Percentiles rank a stretch among this genome's conserved stretches.
Conservation (phyloP, 1,140 invertebrate genomes). For the Drosophila dunni region DNA sequence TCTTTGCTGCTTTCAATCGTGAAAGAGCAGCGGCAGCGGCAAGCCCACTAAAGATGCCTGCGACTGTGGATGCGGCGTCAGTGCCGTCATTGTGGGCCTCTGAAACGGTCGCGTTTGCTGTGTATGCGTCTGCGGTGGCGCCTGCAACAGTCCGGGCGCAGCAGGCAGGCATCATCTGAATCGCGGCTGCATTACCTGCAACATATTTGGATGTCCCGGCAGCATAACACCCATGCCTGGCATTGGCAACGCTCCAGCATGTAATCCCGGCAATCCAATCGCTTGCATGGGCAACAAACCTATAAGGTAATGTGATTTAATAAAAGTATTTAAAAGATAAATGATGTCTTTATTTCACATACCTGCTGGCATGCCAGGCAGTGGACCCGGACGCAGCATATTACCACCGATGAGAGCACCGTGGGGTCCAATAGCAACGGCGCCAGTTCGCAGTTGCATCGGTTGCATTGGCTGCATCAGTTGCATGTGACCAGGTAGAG, state of each 20-base stretch:
- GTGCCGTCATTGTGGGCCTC: slow-evolving; percentile 31
- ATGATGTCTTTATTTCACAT: slow-evolving; percentile 84
- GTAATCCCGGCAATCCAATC: slow-evolving; percentile 87
- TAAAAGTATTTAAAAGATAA: not conserved
- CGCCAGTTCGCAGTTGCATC: slow-evolving; percentile 87
- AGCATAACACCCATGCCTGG: slow-evolving; percentile 89
- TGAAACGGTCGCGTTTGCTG: slow-evolving; percentile 59
- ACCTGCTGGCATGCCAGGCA: slow-evolving; percentile 89
- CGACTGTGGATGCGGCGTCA: slow-evolving; percentile 34
- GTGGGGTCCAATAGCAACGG: slow-evolving; percentile 89
- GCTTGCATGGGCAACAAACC: slow-evolving; percentile 78
- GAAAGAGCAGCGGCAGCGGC: slow-evolving; percentile 68
- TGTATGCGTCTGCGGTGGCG: slow-evolving; percentile 59
- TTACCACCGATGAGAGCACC: slow-evolving; percentile 89
- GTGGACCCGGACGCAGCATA: slow-evolving; percentile 89
- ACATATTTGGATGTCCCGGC: slow-evolving; percentile 88
- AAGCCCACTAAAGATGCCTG: slow-evolving; percentile 61
- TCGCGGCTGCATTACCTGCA: slow-evolving; percentile 90
- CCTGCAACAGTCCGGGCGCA: slow-evolving; percentile 70
- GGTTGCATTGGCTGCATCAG: slow-evolving; percentile 88
- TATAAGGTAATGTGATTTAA: slow-evolving; percentile 10
- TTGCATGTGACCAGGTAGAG: slow-evolving; percentile 85
- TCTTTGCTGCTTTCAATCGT: slow-evolving; percentile 52
- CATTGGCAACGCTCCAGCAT: slow-evolving; percentile 83
- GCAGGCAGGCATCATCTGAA: slow-evolving; percentile 90